These are phyloP conservation scores for Acanthis flammea DNA, from an alignment of 2,797 vertebrate species.

Conservation along the genomic window DNA sequence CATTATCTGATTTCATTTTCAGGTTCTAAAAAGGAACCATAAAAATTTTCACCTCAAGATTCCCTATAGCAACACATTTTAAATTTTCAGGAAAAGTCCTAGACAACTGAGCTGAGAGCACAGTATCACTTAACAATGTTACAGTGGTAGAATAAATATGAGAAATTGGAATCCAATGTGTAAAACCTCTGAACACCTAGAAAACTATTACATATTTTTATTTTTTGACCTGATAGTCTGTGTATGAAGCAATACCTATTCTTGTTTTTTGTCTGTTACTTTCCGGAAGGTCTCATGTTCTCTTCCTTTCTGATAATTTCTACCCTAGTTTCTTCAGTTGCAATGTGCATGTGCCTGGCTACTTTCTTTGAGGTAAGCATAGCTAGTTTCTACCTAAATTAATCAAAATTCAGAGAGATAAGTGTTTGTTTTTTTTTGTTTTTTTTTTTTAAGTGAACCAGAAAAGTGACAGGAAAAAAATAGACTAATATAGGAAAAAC, in stretches of 20 bases:
- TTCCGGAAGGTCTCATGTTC: not conserved
- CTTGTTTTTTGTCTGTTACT: not conserved
- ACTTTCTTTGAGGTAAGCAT: not conserved
- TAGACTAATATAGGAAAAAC: not conserved
- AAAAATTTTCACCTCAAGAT: not conserved
- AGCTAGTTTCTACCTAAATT: not conserved
- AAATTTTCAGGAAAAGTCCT: not conserved
- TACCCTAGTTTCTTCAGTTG: not conserved
- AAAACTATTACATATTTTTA: not conserved
- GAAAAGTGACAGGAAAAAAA: not conserved
- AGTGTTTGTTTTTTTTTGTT: too few relatives aligned
- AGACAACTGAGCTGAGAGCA: not conserved
- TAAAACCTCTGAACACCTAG: not conserved
- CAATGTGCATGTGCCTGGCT: not conserved
- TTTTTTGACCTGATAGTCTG: not conserved
- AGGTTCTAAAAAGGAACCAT: not conserved
- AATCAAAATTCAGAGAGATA: not conserved
- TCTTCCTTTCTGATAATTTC: not conserved
- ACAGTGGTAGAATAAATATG: not conserved
- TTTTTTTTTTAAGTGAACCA: not conserved
- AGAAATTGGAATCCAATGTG: not conserved
- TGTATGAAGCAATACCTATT: not conserved
- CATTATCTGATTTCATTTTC: not conserved
- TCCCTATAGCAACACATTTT: not conserved
- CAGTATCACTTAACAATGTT: not conserved